Percentiles rank a stretch among this genome's conserved stretches.
phyloP scores from a whole-genome alignment of 2,797 vertebrate species.

The Phrynocephalus guinanensis region DNA sequence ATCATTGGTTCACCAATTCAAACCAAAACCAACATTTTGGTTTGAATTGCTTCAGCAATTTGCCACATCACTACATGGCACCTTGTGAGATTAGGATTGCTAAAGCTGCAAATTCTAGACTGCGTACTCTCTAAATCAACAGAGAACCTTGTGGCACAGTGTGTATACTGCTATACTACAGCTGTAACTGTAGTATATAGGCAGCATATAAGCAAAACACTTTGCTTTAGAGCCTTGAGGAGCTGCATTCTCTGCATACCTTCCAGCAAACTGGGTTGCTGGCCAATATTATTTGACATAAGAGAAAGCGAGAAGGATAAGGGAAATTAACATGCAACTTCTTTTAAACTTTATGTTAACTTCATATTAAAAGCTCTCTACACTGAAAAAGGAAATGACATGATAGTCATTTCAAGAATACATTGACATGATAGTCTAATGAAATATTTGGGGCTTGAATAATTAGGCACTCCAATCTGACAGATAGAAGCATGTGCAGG shows the following conservation, averaged over 20 bases:
- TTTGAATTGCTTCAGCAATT: not conserved
- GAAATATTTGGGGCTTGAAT: not conserved
- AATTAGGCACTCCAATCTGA: not conserved
- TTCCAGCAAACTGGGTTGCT: not conserved
- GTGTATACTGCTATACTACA: too few relatives aligned
- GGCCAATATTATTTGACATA: not conserved
- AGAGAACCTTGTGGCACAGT: too few relatives aligned
- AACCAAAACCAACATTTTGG: too few relatives aligned
- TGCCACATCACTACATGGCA: not conserved
- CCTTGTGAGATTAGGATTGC: not conserved
- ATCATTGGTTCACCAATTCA: too few relatives aligned
- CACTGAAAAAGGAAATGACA: not conserved
- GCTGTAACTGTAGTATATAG: too few relatives aligned
- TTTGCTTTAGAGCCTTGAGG: not conserved
- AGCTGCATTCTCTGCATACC: not conserved
- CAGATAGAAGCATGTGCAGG: not conserved
- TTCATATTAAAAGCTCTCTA: not conserved
- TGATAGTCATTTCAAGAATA: not conserved
- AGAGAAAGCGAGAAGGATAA: not conserved
- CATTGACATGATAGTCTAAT: not conserved
- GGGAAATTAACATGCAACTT: not conserved
- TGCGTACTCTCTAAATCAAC: too few relatives aligned
- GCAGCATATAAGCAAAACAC: too few relatives aligned
- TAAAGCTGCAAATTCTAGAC: too few relatives aligned
- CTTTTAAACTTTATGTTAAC: not conserved